Evolutionary conservation across 2,113 vertebrate species (phyloP), one percentile per base, ranked within the genome.

Genomic region (Cavia aperea): DNA sequence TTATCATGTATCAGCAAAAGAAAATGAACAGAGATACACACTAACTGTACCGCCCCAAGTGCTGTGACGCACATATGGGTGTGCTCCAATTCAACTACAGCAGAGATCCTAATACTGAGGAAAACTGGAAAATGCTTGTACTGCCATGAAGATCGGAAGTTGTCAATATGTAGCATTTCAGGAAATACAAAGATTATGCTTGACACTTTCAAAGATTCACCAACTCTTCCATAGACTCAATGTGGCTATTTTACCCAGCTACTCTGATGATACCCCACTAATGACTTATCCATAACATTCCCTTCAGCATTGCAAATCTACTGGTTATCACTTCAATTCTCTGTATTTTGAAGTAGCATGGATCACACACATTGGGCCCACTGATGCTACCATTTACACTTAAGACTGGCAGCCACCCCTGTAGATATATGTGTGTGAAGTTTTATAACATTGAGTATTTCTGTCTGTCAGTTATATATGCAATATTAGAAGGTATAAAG

Each of bases 21-120:
- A 72, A 23, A 23, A 12, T 39, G 7, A 72, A 36, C 5, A 15
- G 16, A 72, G 19, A 23, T 8, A 1, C 43, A 16, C 43, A 31
- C 43, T 49, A 7, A 36, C 68, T n/a, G 2, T 5, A 5, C 8
- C 14, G 5, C 7, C 7, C 14, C 1, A 31, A 29, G 24, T 23
- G 7, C 7, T 3, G 2, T 46, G 39, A 29, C 56, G 60, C 39
- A 39, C 26, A 9, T 16, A 0, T 39, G 39, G 24, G 2, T 15
- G 26, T 77, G 5, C 16, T 60, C 7, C 65, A 31, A 65, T n/a
- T 1, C 12, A 39, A 14, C 63, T 23, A 81, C 21, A 58, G 4
- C 15, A 60, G 4, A 31, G 1, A n/a, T 73, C 1, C 0, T 60
- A 21, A 83, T 3, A 31, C 26, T 65, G 31, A 46, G 39, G 54